Evolutionary conservation across 1,140 invertebrate genomes (phyloP).

Genomic region (Carposina sasakii): DNA sequence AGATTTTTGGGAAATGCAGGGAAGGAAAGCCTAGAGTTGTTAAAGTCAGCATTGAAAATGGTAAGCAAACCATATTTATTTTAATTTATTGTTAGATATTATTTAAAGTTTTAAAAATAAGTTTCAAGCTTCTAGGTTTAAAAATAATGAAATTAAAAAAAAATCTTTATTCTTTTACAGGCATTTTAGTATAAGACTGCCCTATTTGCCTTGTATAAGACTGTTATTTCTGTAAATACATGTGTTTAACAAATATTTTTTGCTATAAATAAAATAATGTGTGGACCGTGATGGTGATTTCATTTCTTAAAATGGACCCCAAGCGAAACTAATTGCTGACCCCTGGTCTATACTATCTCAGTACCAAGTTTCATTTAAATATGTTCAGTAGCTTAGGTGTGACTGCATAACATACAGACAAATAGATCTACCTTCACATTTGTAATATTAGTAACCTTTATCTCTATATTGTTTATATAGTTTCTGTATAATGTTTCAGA

Average conservation of each 20-base stretch:
- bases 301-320: too few relatives aligned
- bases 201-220: too few relatives aligned
- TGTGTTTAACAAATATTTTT: conserved; percentile 6
- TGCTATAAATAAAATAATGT: conserved; percentile 1
- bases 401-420: conserved; percentile 13
- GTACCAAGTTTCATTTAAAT: conserved; percentile 10
- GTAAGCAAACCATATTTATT: conserved; percentile 67
- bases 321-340: too few relatives aligned
- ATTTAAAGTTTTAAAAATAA: background rate
- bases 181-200: too few relatives aligned
- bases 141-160: background rate
- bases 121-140: background rate
- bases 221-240: background rate
- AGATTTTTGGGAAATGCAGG: conserved; percentile 87
- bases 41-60: conserved; percentile 90
- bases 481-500: conserved; percentile 75
- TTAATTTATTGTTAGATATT: background rate
- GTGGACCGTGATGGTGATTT: too few relatives aligned
- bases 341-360: too few relatives aligned
- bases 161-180: background rate
- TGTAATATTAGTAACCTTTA: background rate
- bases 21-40: conserved; percentile 86
- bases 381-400: background rate
- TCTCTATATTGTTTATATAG: conserved; percentile 10
- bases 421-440: conserved; percentile 15